Evolutionary conservation across 2,797 vertebrate genomes (phyloP).

Genomic region (Clarias pachynema): DNA sequence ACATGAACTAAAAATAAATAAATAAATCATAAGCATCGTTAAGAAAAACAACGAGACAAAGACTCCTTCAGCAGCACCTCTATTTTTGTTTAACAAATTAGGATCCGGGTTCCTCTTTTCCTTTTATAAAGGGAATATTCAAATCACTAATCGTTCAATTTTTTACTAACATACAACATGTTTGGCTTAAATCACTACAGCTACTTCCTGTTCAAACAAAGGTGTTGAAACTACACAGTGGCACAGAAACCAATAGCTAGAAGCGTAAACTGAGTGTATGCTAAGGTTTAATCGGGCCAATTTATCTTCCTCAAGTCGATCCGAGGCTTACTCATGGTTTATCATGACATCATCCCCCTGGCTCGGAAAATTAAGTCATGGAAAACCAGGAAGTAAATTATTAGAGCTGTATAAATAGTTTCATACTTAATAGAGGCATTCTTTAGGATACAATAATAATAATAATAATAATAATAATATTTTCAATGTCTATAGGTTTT

Average conservation of each 20-base stretch:
- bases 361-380: not conserved
- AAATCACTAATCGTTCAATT: not conserved
- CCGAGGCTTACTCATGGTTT: not conserved
- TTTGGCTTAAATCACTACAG: not conserved
- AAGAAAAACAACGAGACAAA: not conserved
- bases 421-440: not conserved
- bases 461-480: not conserved
- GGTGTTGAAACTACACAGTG: not conserved
- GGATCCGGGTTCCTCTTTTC: not conserved
- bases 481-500: not conserved
- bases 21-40: not conserved
- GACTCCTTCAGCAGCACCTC: too few species aligned
- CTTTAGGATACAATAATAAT: not conserved
- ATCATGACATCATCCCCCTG: not conserved
- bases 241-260: not conserved
- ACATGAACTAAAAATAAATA: not conserved
- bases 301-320: not conserved
- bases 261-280: not conserved
- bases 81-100: slow-evolving; percentile 21
- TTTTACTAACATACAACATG: not conserved
- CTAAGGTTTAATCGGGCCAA: not conserved
- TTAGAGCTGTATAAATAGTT: not conserved
- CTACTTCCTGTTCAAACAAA: not conserved
- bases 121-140: not conserved
- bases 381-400: not conserved